Conservation (phyloP, 2,797 vertebrate genomes). For the Xenops minutus region DNA sequence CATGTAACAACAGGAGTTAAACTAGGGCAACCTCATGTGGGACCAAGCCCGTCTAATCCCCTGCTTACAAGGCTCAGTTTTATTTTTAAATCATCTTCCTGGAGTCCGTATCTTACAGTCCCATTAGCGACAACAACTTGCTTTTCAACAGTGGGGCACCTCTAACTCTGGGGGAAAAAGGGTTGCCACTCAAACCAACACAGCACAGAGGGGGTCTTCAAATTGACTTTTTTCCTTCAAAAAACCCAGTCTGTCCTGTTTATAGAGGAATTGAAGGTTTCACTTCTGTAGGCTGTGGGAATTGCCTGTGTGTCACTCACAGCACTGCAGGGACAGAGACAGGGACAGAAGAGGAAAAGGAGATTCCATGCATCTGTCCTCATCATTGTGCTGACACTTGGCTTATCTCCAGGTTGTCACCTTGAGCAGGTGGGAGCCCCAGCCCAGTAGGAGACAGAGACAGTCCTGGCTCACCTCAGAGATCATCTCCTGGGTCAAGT, state of each 20-base stretch:
- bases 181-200: neutral
- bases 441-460: neutral
- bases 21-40: neutral
- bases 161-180: neutral
- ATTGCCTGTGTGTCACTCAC: neutral
- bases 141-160: neutral
- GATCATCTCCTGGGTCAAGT: slow-evolving; percentile 89
- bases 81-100: neutral
- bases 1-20: neutral
- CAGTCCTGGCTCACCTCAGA: slow-evolving; percentile 77
- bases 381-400: neutral
- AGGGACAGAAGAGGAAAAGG: neutral
- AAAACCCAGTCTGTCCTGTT: neutral
- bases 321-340: neutral
- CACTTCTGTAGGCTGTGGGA: neutral
- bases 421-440: neutral
- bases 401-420: neutral
- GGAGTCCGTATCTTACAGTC: neutral
- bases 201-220: neutral
- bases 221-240: neutral
- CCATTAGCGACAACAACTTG: neutral
- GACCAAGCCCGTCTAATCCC: neutral
- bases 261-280: neutral
- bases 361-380: neutral
- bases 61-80: neutral